Conservation (phyloP, 2,888 invertebrate species). For the Lithophane ornitopus region DNA sequence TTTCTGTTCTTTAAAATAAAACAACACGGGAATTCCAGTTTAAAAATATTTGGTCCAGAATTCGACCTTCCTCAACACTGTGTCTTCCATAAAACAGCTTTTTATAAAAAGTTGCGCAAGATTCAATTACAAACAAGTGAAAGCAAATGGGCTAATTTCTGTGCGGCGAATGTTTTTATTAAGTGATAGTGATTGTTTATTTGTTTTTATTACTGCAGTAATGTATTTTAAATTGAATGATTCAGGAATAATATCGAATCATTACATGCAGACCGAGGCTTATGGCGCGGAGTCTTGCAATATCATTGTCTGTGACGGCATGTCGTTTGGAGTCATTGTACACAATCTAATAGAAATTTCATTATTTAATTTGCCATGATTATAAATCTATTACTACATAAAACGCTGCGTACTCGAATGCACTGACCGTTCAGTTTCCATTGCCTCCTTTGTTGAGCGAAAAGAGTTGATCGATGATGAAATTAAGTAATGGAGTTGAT, state of each 20-base stretch:
- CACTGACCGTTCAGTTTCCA: constrained; percentile 33
- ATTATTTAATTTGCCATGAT: constrained; percentile 59
- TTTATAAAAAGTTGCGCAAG: constrained; percentile 45
- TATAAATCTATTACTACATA: constrained; percentile 45
- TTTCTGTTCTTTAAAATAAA: constrained; percentile 21
- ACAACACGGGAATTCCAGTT: not conserved
- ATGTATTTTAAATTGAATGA: constrained; percentile 62
- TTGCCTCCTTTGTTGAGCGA: constrained; percentile 21
- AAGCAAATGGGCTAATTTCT: constrained; percentile 51
- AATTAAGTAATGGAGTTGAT: constrained; percentile 50
- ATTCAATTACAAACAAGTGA: constrained; percentile 61
- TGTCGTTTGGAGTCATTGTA: constrained; percentile 34
- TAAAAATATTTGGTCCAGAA: constrained; percentile 50
- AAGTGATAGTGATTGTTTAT: constrained; percentile 25
- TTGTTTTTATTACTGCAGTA: constrained; percentile 39
- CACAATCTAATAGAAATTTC: constrained; percentile 45
- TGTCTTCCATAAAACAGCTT: constrained; percentile 39
- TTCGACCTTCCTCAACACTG: constrained; percentile 65
- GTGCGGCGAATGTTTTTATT: constrained; percentile 47
- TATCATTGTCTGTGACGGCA: constrained; percentile 41
- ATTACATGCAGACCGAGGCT: constrained; percentile 23
- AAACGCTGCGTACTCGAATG: constrained; percentile 2
- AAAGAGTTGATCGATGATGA: constrained; percentile 28
- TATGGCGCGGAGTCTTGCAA: constrained; percentile 33
- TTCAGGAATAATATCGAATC: constrained; percentile 35